phyloP scores from a whole-genome alignment of 2,888 invertebrate species.

The Ommatoiulus sabulosus region DNA sequence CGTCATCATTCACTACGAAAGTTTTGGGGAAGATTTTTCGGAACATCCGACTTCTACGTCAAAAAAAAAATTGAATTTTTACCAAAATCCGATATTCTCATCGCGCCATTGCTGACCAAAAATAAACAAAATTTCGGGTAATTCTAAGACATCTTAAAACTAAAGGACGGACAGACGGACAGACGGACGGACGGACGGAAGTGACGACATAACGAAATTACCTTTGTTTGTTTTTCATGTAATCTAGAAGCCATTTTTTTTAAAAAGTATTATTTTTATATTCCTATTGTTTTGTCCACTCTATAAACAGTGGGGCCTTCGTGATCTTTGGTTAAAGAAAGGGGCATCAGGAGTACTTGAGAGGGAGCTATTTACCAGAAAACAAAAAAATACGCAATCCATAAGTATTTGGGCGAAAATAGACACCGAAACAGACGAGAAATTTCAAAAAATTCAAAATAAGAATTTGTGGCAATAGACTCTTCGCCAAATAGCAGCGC shows the following conservation, averaged over 20 bases:
- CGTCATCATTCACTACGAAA: no score
- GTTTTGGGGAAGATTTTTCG: no score
- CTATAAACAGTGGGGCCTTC: slow-evolving; percentile 54
- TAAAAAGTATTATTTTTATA: slow-evolving; percentile 30
- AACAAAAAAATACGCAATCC: not conserved
- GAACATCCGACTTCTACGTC: no score
- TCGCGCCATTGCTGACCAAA: no score
- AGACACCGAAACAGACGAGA: not conserved
- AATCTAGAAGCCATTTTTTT: not conserved
- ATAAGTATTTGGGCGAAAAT: not conserved
- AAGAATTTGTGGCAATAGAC: not conserved
- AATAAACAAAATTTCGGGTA: not conserved
- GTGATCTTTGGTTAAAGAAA: slow-evolving; percentile 55
- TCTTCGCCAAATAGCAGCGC: not conserved
- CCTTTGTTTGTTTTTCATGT: slow-evolving; percentile 38
- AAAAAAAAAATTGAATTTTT: no score
- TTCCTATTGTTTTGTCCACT: slow-evolving; percentile 54
- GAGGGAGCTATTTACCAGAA: slow-evolving; percentile 24
- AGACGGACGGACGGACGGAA: slow-evolving; percentile 42
- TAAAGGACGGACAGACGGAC: slow-evolving; percentile 44
- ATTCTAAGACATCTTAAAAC: no score
- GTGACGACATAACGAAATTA: slow-evolving; percentile 45
- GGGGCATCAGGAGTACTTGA: slow-evolving; percentile 55
- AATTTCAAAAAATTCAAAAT: not conserved
- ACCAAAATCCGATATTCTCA: no score